Percentiles rank a stretch among this genome's conserved stretches.
phyloP scores from a whole-genome alignment of 2,888 invertebrate genomes.

The Yponomeuta malinellus region DNA sequence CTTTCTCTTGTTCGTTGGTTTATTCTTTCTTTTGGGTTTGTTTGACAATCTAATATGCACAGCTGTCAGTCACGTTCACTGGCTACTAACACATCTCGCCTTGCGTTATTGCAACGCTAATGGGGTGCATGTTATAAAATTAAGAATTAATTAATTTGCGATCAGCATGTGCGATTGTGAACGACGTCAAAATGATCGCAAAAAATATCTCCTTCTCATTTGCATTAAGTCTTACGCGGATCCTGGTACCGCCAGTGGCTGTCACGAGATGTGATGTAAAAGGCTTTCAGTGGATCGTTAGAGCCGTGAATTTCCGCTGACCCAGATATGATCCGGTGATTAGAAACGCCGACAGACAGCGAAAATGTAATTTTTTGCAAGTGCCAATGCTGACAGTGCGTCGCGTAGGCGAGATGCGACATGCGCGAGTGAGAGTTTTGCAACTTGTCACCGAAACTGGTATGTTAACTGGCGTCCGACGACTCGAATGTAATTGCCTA shows the following conservation, averaged over 20 bases:
- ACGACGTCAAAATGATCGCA: conserved; percentile 37
- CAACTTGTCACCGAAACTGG: conserved; percentile 70
- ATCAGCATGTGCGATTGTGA: conserved; percentile 39
- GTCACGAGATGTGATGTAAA: conserved; percentile 63
- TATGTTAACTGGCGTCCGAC: conserved; percentile 50
- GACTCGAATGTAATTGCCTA: conserved; percentile 55
- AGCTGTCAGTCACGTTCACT: conserved; percentile 54
- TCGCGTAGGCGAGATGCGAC: conserved; percentile 59
- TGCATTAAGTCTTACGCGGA: conserved; percentile 43
- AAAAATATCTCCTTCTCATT: conserved; percentile 45
- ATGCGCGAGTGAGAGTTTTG: conserved; percentile 72
- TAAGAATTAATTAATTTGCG: conserved; percentile 46
- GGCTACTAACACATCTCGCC: background rate
- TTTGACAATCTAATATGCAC: conserved; percentile 45
- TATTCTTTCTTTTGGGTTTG: conserved; percentile 38
- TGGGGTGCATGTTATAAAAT: conserved; percentile 35
- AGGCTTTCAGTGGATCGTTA: conserved; percentile 64
- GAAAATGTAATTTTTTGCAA: conserved; percentile 69
- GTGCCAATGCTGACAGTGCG: conserved; percentile 64
- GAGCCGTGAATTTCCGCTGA: conserved; percentile 69
- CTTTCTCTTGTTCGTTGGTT: conserved; percentile 58
- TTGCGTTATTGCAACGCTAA: conserved; percentile 51
- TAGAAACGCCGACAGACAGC: conserved; percentile 64
- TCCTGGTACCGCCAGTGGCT: conserved; percentile 66
- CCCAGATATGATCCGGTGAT: conserved; percentile 65